These are phyloP conservation scores for Brachypodius melanocephalos DNA, from an alignment of 2,113 vertebrate genomes.

Conservation along the genomic window DNA sequence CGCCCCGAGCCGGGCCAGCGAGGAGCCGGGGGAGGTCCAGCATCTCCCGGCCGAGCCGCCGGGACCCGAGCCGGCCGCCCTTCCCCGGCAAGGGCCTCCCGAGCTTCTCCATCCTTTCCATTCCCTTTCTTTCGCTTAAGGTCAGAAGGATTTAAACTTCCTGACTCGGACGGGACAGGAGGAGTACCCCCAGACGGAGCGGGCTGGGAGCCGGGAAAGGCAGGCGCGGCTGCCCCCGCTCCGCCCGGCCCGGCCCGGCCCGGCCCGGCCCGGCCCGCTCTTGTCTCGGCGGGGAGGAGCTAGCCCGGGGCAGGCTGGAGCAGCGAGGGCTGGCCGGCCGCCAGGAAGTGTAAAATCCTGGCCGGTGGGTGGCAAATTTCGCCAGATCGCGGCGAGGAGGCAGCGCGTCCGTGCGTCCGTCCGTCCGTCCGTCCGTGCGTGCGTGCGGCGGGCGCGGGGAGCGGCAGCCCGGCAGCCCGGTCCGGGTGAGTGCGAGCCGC, in stretches of 20 bases:
- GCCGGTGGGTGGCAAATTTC: neutral
- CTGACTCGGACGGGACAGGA: neutral
- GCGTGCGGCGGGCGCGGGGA: neutral
- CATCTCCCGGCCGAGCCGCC: neutral
- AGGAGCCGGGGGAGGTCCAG: neutral
- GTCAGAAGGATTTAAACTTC: neutral
- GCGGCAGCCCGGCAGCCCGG: neutral
- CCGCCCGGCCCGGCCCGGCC: neutral
- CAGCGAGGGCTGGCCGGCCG: neutral
- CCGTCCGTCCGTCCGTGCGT: neutral
- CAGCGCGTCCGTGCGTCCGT: neutral
- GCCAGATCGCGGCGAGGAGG: neutral
- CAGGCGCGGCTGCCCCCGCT: neutral
- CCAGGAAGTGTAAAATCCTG: neutral
- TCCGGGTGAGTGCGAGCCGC: neutral
- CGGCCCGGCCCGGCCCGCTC: neutral
- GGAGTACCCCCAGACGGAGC: neutral
- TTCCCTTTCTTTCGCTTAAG: neutral
- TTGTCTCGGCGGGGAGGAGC: conserved; percentile 33
- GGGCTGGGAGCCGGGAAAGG: neutral
- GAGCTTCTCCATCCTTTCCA: neutral
- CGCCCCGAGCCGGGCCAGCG: neutral
- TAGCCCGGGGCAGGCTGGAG: neutral
- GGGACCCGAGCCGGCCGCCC: neutral
- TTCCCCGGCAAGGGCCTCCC: neutral